Percentiles rank a stretch among this genome's conserved stretches.
These are phyloP conservation scores for Pogonocichla stellata DNA, from an alignment of 2,113 vertebrate species.

Conservation along the genomic window DNA sequence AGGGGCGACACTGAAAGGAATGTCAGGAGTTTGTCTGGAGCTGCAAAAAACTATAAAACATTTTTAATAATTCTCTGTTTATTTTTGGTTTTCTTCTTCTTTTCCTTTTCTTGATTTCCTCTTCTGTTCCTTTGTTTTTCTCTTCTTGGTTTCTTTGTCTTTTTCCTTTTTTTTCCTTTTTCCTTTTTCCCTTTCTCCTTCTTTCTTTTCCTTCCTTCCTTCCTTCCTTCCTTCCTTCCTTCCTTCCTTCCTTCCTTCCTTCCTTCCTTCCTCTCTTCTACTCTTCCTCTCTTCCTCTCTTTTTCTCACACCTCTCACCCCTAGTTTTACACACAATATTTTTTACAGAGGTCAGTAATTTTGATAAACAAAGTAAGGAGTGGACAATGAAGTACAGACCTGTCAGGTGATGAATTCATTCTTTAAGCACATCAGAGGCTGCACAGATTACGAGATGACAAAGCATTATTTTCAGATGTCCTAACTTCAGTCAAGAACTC, in stretches of 20 bases:
- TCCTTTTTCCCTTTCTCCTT: fast-evolving
- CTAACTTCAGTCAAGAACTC: fast-evolving
- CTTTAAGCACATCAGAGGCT: background rate
- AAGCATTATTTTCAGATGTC: background rate
- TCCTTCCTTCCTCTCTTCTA: fast-evolving
- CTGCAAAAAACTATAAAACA: background rate
- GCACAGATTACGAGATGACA: background rate
- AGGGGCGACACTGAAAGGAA: background rate
- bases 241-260: too few relatives aligned
- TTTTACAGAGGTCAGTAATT: background rate
- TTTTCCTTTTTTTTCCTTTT: fast-evolving
- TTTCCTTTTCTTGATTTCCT: background rate
- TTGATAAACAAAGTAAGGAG: background rate
- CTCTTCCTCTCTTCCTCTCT: too few relatives aligned
- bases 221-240: too few relatives aligned
- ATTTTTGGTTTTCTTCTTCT: fast-evolving
- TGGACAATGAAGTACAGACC: background rate
- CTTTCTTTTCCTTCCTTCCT: fast-evolving
- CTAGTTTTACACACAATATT: background rate
- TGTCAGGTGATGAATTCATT: background rate
- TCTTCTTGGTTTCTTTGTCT: too few relatives aligned
- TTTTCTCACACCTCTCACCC: background rate
- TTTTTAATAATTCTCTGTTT: background rate
- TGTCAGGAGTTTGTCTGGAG: background rate
- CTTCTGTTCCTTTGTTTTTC: too few relatives aligned